Evolutionary conservation across 2,797 vertebrate genomes (phyloP).

Genomic region (Dromococcyx pavoninus): DNA sequence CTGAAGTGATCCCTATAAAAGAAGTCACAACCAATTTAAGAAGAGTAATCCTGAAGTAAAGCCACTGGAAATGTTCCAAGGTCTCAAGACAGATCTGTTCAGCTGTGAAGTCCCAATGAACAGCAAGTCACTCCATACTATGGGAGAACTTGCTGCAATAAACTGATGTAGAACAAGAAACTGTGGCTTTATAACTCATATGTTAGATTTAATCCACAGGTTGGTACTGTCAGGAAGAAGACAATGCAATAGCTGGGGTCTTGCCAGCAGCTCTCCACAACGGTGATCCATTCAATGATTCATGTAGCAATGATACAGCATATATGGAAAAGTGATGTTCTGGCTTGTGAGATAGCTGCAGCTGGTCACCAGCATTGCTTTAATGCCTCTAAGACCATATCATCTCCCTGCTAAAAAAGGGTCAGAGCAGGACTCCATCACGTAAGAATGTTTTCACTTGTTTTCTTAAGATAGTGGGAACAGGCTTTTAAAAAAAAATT

Average conservation of each 20-base stretch:
- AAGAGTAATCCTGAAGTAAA: neutral
- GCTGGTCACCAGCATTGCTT: neutral
- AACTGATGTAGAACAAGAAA: neutral
- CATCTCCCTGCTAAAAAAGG: neutral
- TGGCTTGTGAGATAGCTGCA: neutral
- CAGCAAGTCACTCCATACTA: neutral
- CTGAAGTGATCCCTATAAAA: neutral
- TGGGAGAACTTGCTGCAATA: neutral
- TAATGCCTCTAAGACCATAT: neutral
- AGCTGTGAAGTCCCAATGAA: neutral
- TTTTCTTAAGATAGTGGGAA: neutral
- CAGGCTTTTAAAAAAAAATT: neutral
- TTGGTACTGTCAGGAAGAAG: neutral
- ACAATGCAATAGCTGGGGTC: neutral
- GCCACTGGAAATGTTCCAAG: neutral
- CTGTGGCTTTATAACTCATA: neutral
- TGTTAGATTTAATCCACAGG: neutral
- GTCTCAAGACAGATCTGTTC: neutral
- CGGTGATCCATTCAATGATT: neutral
- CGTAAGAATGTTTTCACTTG: neutral
- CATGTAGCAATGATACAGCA: rapidly evolving
- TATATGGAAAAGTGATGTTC: rapidly evolving
- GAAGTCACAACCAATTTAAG: neutral
- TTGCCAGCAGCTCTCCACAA: neutral
- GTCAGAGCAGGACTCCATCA: neutral